Base-by-base conservation (phyloP, 2,113 vertebrate species). In the Mesembrinibis cayennensis region DNA sequence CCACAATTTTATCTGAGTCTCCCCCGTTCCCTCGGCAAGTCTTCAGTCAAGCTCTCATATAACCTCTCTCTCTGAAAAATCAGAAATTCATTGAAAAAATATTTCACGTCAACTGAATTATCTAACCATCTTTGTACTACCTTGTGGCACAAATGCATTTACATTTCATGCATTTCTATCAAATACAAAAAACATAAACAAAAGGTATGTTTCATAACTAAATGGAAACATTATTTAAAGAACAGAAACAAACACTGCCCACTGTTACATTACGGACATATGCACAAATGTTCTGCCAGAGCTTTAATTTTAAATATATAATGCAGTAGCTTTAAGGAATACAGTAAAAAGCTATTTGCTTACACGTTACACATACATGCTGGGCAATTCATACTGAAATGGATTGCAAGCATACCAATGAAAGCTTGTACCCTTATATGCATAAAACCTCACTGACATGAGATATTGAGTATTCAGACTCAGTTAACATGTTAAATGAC, bases 11-110 rank as follows among this genome's bases (percentile, higher is more conserved):
- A 94, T 9, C 49, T 2, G 0, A 59, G 55, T 53, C 36, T 36
- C 67, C 34, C 15, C 8, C 0, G 0, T 18, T 53, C 14, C 26
- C 20, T 47, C 8, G 6, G 44, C 16, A 79, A 82, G 18, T 22
- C 42, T 67, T 62, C 42, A 49, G 26, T 52, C 13, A 40, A 79
- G 34, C 22, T 78, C 36, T 55, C 44, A 44, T 25, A 76, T 3
- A 83, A 62, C 29, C 32, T 7, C 36, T 45, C 19, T 45, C 9
- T 34, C 55, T 1, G 1, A 73, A 82, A 91, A 82, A 77, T 10
- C 22, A 77, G 76, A 86, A 92, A n/a, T 7, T 58, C 1, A 21
- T 13, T 66, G 34, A 70, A 90, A 91, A 92, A 87, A 10, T 14
- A 61, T 53, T 67, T 74, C 13, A 55, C 2, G 0, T 44, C 50